Conservation (phyloP, 2,113 vertebrate species). For the Aptenodytes forsteri region DNA sequence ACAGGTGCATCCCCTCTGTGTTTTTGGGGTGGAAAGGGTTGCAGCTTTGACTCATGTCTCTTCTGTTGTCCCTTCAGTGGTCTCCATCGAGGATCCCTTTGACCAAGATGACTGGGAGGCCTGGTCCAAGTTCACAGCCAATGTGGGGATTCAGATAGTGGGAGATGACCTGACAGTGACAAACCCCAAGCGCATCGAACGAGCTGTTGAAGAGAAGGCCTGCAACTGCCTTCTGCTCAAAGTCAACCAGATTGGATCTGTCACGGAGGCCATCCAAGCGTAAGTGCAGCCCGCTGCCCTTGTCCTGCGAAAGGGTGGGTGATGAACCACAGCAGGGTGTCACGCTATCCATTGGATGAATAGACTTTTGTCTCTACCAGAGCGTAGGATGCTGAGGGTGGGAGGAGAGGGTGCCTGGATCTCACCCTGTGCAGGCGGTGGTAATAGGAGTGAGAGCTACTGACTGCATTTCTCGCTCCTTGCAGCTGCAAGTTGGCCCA, state of each 20-base stretch:
- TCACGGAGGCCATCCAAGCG: constrained; percentile 93
- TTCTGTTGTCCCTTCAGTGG: constrained; percentile 74
- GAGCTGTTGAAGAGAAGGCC: constrained; percentile 89
- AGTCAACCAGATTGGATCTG: constrained; percentile 92
- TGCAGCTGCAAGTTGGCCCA: constrained; percentile 92
- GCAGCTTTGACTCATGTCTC: background rate
- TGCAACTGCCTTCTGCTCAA: constrained; percentile 93
- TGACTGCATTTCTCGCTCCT: background rate
- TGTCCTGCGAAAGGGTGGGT: background rate
- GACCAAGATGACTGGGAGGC: constrained; percentile 94
- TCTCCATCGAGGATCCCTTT: constrained; percentile 93
- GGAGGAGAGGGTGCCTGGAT: background rate
- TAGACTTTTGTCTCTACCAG: background rate
- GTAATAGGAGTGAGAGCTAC: background rate
- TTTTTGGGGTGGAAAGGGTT: background rate
- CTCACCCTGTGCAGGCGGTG: background rate
- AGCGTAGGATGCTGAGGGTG: background rate
- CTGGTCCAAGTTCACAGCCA: constrained; percentile 89
- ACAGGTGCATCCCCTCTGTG: background rate
- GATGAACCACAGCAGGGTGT: background rate
- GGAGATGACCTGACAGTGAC: constrained; percentile 93
- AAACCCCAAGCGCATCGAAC: constrained; percentile 88
- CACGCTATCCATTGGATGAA: fast-evolving
- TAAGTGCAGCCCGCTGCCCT: constrained; percentile 67
- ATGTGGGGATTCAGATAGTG: constrained; percentile 90